Base-by-base conservation (phyloP, 2,113 vertebrate species). In the Semnornis frantzii region DNA sequence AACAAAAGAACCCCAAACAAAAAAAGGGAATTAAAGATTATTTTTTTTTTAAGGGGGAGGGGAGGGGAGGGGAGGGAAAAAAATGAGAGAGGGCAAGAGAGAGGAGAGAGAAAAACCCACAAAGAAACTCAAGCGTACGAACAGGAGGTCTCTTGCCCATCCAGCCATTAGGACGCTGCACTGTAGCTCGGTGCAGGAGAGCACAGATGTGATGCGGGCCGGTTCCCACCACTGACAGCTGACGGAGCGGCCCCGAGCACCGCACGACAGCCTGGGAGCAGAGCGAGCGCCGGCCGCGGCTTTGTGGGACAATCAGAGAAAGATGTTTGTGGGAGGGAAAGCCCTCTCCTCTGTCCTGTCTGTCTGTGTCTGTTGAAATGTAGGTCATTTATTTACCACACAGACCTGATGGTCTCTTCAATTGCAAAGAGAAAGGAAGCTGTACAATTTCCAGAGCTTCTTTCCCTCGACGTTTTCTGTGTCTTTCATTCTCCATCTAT, bases 331-430 rank as follows among this genome's bases (percentile, higher is more conserved):
- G 96, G 96, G 97, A 14, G 96, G 96, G 97, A 91, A 55, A 97
- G 97, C 95, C 95, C 94, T 97, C 95, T 96, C 94, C 95, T 97
- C 95, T 95, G 97, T 97, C 96, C 97, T 97, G 97, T 97, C 96
- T 85, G 96, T 97, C 97, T 97, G 96, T 96, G 93, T 97, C 96
- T 96, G 96, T 96, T 92, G 92, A 97, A 95, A 96, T 97, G 95
- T 96, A 97, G 98, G 98, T 98, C 97, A 95, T 98, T 97, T 95
- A 93, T 97, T 97, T 97, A 92, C 98, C 97, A 96, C 98, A 90
- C 97, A 96, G 62, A 95, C 95, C 96, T 94, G 96, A 92, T 92
- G 90, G 89, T 94, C 85, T 97, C 97, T 98, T 97, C 89, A 60
- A 82, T 70, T 78, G 73, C 90, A 85, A 95, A 78, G 83, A 72